Evolutionary conservation across 2,888 invertebrate genomes (phyloP).

Genomic region (Urechis unicinctus): DNA sequence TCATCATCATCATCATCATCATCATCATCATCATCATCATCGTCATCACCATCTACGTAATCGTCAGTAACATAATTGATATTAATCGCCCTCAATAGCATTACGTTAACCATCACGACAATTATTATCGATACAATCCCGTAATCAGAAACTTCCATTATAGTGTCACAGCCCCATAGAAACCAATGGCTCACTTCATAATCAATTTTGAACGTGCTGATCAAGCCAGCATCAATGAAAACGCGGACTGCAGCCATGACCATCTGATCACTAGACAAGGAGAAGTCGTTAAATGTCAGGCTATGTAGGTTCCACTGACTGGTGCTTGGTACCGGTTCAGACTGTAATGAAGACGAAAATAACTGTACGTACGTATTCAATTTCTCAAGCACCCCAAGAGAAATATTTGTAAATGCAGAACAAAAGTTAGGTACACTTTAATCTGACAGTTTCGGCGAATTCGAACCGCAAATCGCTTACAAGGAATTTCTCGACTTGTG

Average conservation of each 20-base stretch:
- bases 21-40: not conserved
- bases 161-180: not conserved
- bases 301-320: constrained; percentile 27
- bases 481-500: constrained; percentile 51
- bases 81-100: not conserved
- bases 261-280: constrained; percentile 82
- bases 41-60: not conserved
- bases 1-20: not conserved
- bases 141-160: not conserved
- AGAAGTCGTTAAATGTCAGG: constrained; percentile 64
- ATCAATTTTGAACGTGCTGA: constrained; percentile 89
- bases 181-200: constrained; percentile 58
- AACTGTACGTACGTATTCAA: no score
- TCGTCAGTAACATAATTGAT: not conserved
- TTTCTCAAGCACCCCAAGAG: no score
- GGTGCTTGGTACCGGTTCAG: not conserved
- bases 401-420: no score
- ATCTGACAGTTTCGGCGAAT: no score
- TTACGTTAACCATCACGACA: no score
- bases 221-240: constrained; percentile 88
- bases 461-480: no score
- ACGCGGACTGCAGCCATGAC: constrained; percentile 85
- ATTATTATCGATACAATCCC: no score
- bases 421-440: no score
- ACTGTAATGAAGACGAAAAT: not conserved